Evolutionary conservation across 2,113 vertebrate species (phyloP).

Genomic region (Arvicanthis niloticus): DNA sequence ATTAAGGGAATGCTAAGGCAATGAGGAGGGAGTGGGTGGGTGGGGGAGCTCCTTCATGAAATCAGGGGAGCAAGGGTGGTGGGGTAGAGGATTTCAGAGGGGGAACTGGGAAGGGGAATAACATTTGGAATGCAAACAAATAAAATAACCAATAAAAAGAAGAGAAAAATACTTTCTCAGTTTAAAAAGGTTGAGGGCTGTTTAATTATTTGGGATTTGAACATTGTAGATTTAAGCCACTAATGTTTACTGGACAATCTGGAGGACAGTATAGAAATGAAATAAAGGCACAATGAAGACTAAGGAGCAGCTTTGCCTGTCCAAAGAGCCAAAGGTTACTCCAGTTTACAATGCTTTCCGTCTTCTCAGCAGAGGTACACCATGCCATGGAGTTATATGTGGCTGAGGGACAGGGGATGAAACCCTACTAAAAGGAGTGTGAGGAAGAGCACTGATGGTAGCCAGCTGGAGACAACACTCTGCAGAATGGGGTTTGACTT

Average conservation of each 20-base stretch:
- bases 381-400: not conserved
- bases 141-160: no score
- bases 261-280: not conserved
- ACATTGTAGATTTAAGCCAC: not conserved
- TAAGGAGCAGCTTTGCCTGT: not conserved
- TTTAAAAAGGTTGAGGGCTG: not conserved
- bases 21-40: no score
- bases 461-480: not conserved
- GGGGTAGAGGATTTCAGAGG: no score
- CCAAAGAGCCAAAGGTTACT: no score
- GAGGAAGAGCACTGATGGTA: not conserved
- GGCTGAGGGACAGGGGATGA: fast-evolving
- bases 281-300: not conserved
- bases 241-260: not conserved
- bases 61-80: no score
- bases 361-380: not conserved
- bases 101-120: no score
- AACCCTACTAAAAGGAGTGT: no score
- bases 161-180: not conserved
- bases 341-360: not conserved
- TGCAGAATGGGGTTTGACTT: not conserved
- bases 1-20: no score
- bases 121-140: no score
- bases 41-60: no score
- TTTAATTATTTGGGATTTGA: not conserved